Evolutionary conservation across 2,888 invertebrate genomes (phyloP), one percentile per base, ranked within the genome.

Genomic region (Oscheius sp.): DNA sequence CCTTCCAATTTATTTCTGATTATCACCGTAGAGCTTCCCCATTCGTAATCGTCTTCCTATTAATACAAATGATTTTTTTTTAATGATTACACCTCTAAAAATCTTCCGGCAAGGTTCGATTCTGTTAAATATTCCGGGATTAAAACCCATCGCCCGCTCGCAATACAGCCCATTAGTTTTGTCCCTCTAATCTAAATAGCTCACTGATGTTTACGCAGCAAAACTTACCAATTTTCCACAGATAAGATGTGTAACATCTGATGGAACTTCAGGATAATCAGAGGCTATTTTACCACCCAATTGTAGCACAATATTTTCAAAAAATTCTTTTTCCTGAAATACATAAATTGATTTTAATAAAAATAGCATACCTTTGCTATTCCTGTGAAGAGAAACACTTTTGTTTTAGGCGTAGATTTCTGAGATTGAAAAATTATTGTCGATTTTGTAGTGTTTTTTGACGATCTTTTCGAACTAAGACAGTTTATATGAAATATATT

Each of bases 91-190:
- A 66, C 66, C 17, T 20, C 23, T 17, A 66, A 42, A 29, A 39
- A 66, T 6, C 23, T 37, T 1, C 57, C 66, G 20, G 55, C 53
- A 5, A 45, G 29, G 3, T 20, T 29, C 12, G 39, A 53, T 23
- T 50, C 37, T 5, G 17, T 12, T 10, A 66, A n/a, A 25, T 45
- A 66, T 0, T 55, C 55, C 4, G 31, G 20, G 23, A 42, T 66
- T 3, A 66, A 20, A 6, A 66, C 42, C 66, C 66, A 66, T 39
- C 34, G 27, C 8, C 66, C 66, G 17, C 45, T 46, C 1, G 66
- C 66, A 23, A 66, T 55, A 39, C 53, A 66, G 3, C 66, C 66
- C 66, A 66, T 66, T 39, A 66, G 33, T 23, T 66, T 66, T 12
- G 66, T 55, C 20, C 66, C 66, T 20, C 66, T 3, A 4, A 66